phyloP scores from a whole-genome alignment of 2,888 invertebrate genomes.

The Dascillus cervinus region DNA sequence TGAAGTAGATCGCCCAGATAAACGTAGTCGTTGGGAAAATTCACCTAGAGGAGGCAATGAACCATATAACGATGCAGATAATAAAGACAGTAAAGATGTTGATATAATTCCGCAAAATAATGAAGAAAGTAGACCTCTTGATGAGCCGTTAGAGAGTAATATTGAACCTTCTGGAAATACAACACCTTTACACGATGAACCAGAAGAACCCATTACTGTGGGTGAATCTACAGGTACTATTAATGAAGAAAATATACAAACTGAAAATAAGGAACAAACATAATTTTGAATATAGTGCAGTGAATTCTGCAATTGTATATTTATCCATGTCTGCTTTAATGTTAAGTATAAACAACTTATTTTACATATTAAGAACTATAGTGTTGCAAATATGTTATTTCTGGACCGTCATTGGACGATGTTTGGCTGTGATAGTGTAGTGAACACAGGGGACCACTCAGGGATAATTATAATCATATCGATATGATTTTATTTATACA shows the following conservation, averaged over 20 bases:
- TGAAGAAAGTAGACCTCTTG: conserved; percentile 5
- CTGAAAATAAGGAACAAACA: conserved; percentile 2
- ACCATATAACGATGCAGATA: conserved; percentile 4
- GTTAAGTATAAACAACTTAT: too few species aligned
- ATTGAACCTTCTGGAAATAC: conserved; percentile 23
- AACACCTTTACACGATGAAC: conserved; percentile 29
- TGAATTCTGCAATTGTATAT: too few species aligned
- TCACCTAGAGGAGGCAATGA: conserved; percentile 12
- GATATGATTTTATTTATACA: conserved; percentile 14
- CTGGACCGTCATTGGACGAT: conserved; percentile 20
- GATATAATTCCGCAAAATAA: conserved; percentile 6
- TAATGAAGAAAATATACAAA: not conserved
- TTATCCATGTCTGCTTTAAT: too few species aligned
- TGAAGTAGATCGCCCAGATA: conserved; percentile 7
- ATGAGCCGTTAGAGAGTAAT: conserved; percentile 13
- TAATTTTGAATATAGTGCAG: too few species aligned
- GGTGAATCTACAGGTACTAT: too few species aligned
- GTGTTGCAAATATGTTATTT: conserved; percentile 30
- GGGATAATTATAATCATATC: conserved; percentile 11
- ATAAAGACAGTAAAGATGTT: not conserved
- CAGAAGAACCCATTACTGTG: conserved; percentile 9
- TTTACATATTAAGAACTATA: conserved; percentile 9
- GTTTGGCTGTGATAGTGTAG: conserved; percentile 38
- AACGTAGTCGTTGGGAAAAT: conserved; percentile 28
- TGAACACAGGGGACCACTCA: conserved; percentile 39